A percentile compares a stretch with the other conserved stretches of the same genome.
Conservation (phyloP, 1,140 invertebrate species). For the Neodiprion virginianus region DNA sequence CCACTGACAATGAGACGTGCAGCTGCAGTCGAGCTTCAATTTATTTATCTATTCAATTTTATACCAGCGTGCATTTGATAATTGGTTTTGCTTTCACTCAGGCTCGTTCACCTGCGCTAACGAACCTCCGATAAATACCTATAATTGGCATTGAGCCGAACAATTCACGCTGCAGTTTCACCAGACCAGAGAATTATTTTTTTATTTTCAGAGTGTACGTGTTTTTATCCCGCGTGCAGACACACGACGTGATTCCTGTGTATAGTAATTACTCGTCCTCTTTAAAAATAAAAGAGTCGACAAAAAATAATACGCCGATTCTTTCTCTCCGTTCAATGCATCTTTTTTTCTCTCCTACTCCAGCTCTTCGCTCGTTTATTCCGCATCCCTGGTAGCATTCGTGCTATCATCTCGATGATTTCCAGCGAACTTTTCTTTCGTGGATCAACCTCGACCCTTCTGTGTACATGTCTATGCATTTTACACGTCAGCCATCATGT, state of each 20-base stretch:
- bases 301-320: no score
- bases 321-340: no score
- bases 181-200: background rate
- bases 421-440: background rate
- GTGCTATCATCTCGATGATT: no score
- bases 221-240: no score
- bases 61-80: background rate
- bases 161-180: background rate
- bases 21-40: background rate
- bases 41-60: background rate
- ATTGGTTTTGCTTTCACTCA: background rate
- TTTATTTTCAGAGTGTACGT: background rate
- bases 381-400: no score
- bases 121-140: background rate
- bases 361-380: no score
- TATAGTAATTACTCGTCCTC: no score
- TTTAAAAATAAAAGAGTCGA: no score
- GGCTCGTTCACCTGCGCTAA: background rate
- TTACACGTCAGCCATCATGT: background rate
- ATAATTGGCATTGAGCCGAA: background rate
- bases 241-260: no score
- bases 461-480: background rate
- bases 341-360: no score
- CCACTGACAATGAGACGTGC: background rate
- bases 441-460: background rate